Evolutionary conservation across 2,888 invertebrate genomes (phyloP), one percentile per base, ranked within the genome.

Genomic region (Charanyca ferruginea): DNA sequence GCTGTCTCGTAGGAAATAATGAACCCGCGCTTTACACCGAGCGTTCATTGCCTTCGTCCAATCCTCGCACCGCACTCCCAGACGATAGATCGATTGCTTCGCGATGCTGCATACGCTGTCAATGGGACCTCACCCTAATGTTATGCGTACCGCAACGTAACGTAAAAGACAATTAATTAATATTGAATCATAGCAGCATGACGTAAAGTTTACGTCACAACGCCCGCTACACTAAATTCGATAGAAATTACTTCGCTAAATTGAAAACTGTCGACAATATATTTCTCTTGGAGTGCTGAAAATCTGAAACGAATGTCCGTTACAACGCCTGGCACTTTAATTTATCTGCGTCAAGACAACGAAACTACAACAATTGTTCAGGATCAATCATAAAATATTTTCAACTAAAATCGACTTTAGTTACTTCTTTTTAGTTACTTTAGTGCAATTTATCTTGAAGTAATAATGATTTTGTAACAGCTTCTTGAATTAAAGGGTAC

Each of bases 241-340:
- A 63, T 38, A 38, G 11, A 41, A 44, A 25, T 16, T 22, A 16
- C 32, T 51, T 32, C 49, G 9, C 28, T 9, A 0, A 66, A 22
- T 49, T 54, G 47, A 42, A 47, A 52, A 52, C 25, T 44, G 28
- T 20, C 7, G 16, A 44, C 22, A 32, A 55, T 74, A 48, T 25
- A 44, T 75, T 53, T 25, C 25, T 51, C 45, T 7, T 6, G 11
- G 5, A 22, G 6, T 16, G 32, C 42, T 75, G 23, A 55, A 75
- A 54, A 51, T 42, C n/a, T 42, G 20, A 60, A 72, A 52, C 2
- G 51, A 72, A 54, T 69, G 77, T 69, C 54, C 28, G 47, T 18
- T 73, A 22, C 5, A 68, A 6, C 25, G 2, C 32, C 35, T 59
- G 69, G 20, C 71, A 72, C 51, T 41, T 60, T 47, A 35, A 72